Base-by-base conservation (phyloP, 1,140 invertebrate species). In the Caenorhabditis briggsae region DNA sequence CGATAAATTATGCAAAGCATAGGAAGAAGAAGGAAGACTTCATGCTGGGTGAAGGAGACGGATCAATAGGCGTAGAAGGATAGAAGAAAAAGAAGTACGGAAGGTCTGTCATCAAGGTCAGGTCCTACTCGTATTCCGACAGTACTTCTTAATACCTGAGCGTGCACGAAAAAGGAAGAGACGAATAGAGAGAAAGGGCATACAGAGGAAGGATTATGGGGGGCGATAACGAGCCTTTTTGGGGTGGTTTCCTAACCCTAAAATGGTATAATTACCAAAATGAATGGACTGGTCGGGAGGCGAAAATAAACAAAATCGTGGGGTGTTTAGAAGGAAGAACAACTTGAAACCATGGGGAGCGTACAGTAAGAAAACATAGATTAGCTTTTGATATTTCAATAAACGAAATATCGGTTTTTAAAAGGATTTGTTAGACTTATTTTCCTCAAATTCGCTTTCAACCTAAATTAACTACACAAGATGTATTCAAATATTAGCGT, bases 121-220 rank as follows among this genome's bases (percentile, higher is more conserved):
- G 33, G 25, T 25, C n/a, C 20, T 23, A 1, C 33, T 33, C 33
- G 33, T 33, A 33, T 20, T 43, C 46, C 46, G 46, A 41, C 70
- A 78, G 46, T 83, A 83, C 53, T 59, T 59, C 25, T 25, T 59
- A 83, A 61, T 58, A 61, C 82, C 82, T 83, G 53, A 58, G 82
- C 53, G 82, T 83, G 23, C 48, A 82, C 59, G 23, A 25, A 61
- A 61, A 25, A 61, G 5, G 23, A 33, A 14, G 16, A 43, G n/a
- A 25, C 7, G 23, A 25, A 25, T 9, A 25, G 23, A 53, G 33
- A 25, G 43, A 65, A 50, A 43, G 46, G 33, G 46, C 20, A 65
- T 16, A 12, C 11, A 11, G 50, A 53, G 53, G 18, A 58, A 83
- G 55, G 82, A 83, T 43, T 83, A 83, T 33, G 20, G 18, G n/a